Conservation (phyloP, 2,113 vertebrate species). For the Delphinus delphis region DNA sequence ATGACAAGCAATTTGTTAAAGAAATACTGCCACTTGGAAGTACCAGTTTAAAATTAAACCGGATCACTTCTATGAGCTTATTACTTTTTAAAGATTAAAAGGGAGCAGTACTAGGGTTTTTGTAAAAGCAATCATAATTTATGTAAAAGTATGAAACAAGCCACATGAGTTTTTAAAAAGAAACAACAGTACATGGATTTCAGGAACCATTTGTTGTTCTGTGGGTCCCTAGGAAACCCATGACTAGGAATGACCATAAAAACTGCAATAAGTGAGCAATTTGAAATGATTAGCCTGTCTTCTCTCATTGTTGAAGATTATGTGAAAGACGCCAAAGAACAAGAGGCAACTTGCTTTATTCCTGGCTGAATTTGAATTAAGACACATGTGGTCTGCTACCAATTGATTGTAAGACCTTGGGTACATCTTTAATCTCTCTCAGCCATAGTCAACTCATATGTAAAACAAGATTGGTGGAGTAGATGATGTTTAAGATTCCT, state of each 20-base stretch:
- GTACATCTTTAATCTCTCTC: not conserved
- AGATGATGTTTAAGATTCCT: not conserved
- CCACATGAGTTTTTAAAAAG: not conserved
- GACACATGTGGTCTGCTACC: rapidly evolving
- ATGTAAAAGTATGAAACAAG: not conserved
- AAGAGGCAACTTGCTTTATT: not conserved
- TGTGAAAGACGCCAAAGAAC: not conserved
- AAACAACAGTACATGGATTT: not conserved
- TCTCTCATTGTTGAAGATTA: not conserved
- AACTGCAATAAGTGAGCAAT: not conserved
- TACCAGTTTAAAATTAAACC: conserved; percentile 78
- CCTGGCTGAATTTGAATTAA: not conserved
- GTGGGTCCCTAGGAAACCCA: not conserved
- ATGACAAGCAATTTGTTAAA: conserved; percentile 79
- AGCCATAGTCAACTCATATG: not conserved
- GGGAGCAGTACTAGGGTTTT: not conserved
- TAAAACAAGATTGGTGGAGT: not conserved
- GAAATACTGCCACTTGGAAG: conserved; percentile 68
- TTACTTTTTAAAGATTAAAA: conserved; percentile 60
- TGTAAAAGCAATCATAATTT: conserved; percentile 1
- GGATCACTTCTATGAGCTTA: conserved; percentile 59
- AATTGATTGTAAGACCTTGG: not conserved
- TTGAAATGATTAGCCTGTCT: not conserved
- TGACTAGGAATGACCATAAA: not conserved
- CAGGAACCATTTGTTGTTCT: not conserved